Conservation (phyloP, 2,888 invertebrate genomes). For the Zhuqinia jingwanae region DNA sequence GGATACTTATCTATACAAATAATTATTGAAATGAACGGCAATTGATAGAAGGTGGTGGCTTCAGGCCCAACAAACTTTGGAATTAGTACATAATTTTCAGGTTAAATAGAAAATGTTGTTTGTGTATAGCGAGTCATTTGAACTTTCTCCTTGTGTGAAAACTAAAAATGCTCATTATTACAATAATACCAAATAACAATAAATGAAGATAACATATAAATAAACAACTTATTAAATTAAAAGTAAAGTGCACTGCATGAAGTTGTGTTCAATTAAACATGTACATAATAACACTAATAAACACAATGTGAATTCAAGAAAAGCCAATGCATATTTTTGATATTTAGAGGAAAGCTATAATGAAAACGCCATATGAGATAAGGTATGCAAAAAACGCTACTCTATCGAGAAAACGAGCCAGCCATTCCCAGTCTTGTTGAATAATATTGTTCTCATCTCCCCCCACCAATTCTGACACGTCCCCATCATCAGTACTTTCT, state of each 20-base stretch:
- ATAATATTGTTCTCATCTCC: slow-evolving; percentile 3
- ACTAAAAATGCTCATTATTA: too few relatives aligned
- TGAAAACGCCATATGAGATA: slow-evolving; percentile 60
- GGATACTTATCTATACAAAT: too few relatives aligned
- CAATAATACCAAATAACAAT: too few relatives aligned
- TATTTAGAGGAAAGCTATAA: slow-evolving; percentile 59
- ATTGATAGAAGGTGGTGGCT: too few relatives aligned
- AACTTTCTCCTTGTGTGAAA: too few relatives aligned
- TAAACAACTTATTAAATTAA: too few relatives aligned
- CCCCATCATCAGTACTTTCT: slow-evolving; percentile 15
- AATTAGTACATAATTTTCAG: too few relatives aligned
- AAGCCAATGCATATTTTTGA: neutral
- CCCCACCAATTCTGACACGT: slow-evolving; percentile 61
- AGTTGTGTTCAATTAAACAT: neutral
- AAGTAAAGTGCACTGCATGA: too few relatives aligned
- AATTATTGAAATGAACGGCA: too few relatives aligned
- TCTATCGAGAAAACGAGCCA: slow-evolving; percentile 71
- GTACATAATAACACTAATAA: neutral
- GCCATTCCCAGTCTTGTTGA: slow-evolving; percentile 71
- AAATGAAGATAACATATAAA: neutral
- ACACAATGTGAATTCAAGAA: neutral
- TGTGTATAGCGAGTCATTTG: too few relatives aligned
- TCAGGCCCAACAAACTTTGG: too few relatives aligned
- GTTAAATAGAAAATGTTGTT: too few relatives aligned
- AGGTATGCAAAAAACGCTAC: slow-evolving; percentile 65